Conservation (phyloP, 2,113 vertebrate species). For the Etheostoma cragini region DNA sequence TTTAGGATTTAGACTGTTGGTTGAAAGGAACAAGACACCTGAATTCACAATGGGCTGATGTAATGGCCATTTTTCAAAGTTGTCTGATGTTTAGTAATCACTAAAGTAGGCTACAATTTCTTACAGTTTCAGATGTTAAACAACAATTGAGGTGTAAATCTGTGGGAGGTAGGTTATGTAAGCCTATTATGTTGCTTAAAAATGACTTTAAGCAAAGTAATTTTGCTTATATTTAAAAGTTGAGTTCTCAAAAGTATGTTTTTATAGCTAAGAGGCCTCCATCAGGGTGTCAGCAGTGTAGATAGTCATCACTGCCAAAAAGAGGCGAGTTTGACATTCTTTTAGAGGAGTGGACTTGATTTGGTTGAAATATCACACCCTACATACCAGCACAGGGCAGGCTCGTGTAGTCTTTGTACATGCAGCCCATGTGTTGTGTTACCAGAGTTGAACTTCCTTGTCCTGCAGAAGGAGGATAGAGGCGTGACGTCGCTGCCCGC, state of each 20-base stretch:
- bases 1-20: not conserved
- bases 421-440: constrained; percentile 17
- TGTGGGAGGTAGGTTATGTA: not conserved
- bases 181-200: not conserved
- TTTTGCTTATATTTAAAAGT: not conserved
- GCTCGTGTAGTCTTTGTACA: not conserved
- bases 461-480: constrained; percentile 74
- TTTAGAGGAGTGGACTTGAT: not conserved
- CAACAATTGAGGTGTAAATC: not conserved
- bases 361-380: not conserved
- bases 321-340: not conserved
- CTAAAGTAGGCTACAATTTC: too few relatives aligned
- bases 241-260: not conserved
- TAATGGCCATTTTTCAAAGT: not conserved
- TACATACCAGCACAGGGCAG: not conserved
- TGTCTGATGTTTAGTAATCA: not conserved
- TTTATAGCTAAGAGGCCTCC: not conserved
- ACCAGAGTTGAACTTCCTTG: constrained; percentile 77
- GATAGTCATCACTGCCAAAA: not conserved
- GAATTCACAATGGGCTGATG: not conserved
- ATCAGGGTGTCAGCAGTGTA: not conserved
- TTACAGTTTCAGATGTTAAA: not conserved
- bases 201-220: not conserved
- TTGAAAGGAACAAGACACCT: not conserved
- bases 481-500: constrained; percentile 84